Evolutionary conservation across 2,797 vertebrate genomes (phyloP).

Genomic region (Enteromius thamalakanensis): DNA sequence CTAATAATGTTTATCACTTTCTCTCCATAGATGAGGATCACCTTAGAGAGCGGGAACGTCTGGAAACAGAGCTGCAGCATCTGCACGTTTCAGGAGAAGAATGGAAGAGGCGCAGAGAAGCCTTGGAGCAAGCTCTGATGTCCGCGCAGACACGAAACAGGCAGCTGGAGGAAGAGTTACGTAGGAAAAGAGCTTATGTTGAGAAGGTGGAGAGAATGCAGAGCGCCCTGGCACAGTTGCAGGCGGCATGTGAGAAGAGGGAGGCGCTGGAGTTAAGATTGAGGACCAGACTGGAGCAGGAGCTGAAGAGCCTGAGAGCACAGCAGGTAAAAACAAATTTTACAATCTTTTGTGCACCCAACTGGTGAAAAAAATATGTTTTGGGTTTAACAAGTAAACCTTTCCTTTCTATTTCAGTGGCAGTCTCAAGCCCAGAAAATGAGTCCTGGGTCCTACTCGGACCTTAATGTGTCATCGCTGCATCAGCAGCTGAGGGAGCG

Average conservation of each 20-base stretch:
- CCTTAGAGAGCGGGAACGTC: constrained; percentile 86
- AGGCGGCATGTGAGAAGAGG: constrained; percentile 94
- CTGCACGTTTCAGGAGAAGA: constrained; percentile 87
- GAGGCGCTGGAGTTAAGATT: constrained; percentile 90
- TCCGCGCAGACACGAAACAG: constrained; percentile 83
- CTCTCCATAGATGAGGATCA: constrained; percentile 84
- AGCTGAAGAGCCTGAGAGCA: constrained; percentile 90
- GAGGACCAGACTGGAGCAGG: constrained; percentile 92
- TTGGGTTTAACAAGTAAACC: neutral
- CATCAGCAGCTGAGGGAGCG: constrained; percentile 90
- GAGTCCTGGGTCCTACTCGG: constrained; percentile 52
- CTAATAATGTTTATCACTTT: constrained; percentile 16
- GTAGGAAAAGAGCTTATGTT: constrained; percentile 91
- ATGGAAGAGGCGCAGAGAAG: constrained; percentile 85
- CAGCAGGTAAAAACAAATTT: constrained; percentile 84
- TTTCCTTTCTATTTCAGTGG: constrained; percentile 52
- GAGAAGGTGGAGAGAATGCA: constrained; percentile 95
- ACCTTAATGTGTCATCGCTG: constrained; percentile 75
- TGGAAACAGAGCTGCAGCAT: constrained; percentile 85
- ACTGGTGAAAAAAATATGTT: neutral
- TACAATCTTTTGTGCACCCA: neutral
- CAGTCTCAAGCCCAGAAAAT: constrained; percentile 61
- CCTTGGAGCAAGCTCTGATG: constrained; percentile 88
- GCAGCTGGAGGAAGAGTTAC: constrained; percentile 89
- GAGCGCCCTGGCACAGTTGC: constrained; percentile 90